Conservation (phyloP, 2,113 vertebrate genomes). For the Paedocypris sp. region DNA sequence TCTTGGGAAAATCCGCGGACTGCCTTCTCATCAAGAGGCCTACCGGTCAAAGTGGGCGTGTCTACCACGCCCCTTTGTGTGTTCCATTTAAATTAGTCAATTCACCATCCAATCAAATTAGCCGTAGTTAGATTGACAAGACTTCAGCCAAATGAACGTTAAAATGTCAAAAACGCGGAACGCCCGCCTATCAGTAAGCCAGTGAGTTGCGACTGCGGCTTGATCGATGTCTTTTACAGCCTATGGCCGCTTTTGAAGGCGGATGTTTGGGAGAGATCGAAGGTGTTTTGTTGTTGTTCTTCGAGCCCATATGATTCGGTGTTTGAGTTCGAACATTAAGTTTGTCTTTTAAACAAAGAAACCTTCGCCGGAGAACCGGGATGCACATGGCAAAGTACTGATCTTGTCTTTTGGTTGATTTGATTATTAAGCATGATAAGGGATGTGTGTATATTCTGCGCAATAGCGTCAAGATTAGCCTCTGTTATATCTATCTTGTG, state of each 20-base stretch:
- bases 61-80: neutral
- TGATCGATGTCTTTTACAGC: neutral
- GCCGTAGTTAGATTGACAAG: constrained; percentile 10
- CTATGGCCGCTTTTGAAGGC: neutral
- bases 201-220: neutral
- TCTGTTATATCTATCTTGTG: constrained; percentile 12
- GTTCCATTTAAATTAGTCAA: neutral
- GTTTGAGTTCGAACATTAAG: constrained; percentile 38
- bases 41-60: constrained; percentile 40
- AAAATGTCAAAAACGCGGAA: neutral
- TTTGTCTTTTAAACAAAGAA: constrained; percentile 29
- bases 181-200: neutral
- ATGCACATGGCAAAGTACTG: constrained; percentile 53
- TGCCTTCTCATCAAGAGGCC: constrained; percentile 27
- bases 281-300: constrained; percentile 55
- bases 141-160: neutral
- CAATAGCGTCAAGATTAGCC: neutral
- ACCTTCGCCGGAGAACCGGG: constrained; percentile 29
- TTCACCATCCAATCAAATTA: neutral
- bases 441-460: neutral
- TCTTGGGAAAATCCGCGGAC: constrained; percentile 26
- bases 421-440: neutral
- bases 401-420: constrained; percentile 15
- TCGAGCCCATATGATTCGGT: constrained; percentile 32
- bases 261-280: neutral